Base-by-base conservation (phyloP, 2,888 invertebrate genomes). In the Dusona sp. region DNA sequence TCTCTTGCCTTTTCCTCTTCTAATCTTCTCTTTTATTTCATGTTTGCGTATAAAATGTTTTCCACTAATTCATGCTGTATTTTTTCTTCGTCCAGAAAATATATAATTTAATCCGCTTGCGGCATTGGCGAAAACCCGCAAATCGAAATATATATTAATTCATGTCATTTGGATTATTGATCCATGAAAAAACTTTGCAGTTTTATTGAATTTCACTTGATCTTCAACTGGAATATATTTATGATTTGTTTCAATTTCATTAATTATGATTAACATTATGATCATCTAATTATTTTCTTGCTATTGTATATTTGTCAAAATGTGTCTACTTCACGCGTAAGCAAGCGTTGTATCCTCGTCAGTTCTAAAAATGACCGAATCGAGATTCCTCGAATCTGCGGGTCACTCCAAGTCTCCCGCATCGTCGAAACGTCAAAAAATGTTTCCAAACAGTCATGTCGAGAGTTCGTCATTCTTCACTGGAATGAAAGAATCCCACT, bases 381-480 rank as follows among this genome's bases (percentile, higher is more conserved):
- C 86, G 67, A 75, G 77, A 85, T 88, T 36, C 33, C 64, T 87
- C 80, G 89, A 88, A 93, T 92, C 89, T 92, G n/a, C n/a, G 88
- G 93, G 93, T 93, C 93, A 93, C 90, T 90, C 89, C 25, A 90
- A 88, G 90, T 92, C 93, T 93, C 93, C 93, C 93, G 91, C 93
- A 86, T 92, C 89, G 93, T 84, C 89, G 86, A 83, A 85, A 85
- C 90, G 89, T 88, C 88, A 88, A 65, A 65, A 73, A 61, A 64
- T 38, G 8, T 54, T 65, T 45, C n/a, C 29, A 25, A 38, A 61
- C 57, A n/a, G 61, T 57, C 42, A 73, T 3, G 36, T 13, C 33
- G 19, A 25, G 16, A 38, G 22, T 11, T 22, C 16, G 8, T 54
- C 4, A 54, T 1, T 51, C n/a, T n/a, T 72, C 72, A 33, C 51